These are phyloP conservation scores for Nothoprocta perdicaria DNA, from an alignment of 2,113 vertebrate genomes.

Conservation along the genomic window DNA sequence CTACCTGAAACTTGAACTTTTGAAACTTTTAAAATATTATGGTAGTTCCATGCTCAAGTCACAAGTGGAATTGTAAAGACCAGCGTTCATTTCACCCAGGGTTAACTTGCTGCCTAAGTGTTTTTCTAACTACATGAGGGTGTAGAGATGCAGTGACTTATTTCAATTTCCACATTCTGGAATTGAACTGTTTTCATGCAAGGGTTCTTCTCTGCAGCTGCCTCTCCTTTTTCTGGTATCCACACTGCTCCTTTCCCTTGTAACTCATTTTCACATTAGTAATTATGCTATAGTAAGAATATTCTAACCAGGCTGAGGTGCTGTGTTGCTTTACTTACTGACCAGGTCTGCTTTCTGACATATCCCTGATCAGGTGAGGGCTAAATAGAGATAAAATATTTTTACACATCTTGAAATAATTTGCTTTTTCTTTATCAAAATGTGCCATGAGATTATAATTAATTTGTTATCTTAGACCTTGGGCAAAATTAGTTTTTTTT, in stretches of 20 bases:
- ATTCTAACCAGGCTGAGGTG: background rate
- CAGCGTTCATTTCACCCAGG: conserved; percentile 39
- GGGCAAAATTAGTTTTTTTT: background rate
- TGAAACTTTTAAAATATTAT: conserved; percentile 47
- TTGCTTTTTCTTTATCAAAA: background rate
- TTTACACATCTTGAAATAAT: background rate
- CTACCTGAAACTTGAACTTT: conserved; percentile 57
- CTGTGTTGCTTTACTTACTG: background rate
- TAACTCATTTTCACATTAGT: background rate
- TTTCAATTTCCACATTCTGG: background rate
- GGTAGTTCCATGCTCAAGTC: conserved; percentile 53
- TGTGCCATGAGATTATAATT: background rate
- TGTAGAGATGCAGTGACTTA: background rate
- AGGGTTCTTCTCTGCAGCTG: background rate
- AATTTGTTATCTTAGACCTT: background rate
- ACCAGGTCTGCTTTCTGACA: background rate
- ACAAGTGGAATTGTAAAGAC: conserved; percentile 28
- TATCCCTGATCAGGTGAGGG: background rate
- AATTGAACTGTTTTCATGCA: background rate
- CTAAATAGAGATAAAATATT: background rate
- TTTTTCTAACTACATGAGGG: background rate
- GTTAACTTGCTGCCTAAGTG: conserved; percentile 41
- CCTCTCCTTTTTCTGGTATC: background rate
- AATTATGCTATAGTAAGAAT: background rate
- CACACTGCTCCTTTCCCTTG: background rate